Evolutionary conservation across 2,113 vertebrate species (phyloP), one percentile per base, ranked within the genome.

Genomic region (Falcunculus frontatus): DNA sequence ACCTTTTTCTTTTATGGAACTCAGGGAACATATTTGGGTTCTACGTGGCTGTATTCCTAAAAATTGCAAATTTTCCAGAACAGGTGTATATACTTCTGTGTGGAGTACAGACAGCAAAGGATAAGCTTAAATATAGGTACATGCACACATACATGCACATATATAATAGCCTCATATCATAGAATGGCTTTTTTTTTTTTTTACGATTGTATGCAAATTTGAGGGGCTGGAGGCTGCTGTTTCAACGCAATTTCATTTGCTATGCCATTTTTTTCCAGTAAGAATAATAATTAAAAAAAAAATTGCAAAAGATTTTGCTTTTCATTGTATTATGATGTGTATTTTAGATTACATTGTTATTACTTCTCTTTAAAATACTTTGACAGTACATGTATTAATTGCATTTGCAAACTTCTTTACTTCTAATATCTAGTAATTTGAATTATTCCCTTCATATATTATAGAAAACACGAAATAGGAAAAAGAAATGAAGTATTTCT

Each of bases 31-130:
- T 0, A 2, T 4, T 32, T 74, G 29, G 4, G 3, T 75, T 91
- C 20, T 82, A 39, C 4, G 32, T 35, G 39, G 3, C 4, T 47
- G 5, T 41, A 33, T 42, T 70, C 9, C 14, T 59, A 37, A 84
- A 62, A 63, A 10, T 12, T 70, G 4, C 5, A 64, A 50, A 60
- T 60, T 75, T 25, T 17, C 18, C 63, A 1, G 30, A n/a, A 11
- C 2, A 4, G 8, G 3, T 23, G 0, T 29, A 8, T 32, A 7
- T 20, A 39, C 4, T 68, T 39, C 30, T 59, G 2, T 47, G 13
- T 50, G 16, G 9, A 77, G 68, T 46, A 47, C 11, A 72, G 23
- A 41, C 6, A 69, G 17, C 9, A 59, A 85, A 60, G 7, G 9
- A 46, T 33, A 47, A 69, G 13, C 6, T 84, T 73, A 47, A 76